These are phyloP conservation scores for Luperina nickerlii DNA, from an alignment of 2,888 invertebrate genomes.

Conservation along the genomic window DNA sequence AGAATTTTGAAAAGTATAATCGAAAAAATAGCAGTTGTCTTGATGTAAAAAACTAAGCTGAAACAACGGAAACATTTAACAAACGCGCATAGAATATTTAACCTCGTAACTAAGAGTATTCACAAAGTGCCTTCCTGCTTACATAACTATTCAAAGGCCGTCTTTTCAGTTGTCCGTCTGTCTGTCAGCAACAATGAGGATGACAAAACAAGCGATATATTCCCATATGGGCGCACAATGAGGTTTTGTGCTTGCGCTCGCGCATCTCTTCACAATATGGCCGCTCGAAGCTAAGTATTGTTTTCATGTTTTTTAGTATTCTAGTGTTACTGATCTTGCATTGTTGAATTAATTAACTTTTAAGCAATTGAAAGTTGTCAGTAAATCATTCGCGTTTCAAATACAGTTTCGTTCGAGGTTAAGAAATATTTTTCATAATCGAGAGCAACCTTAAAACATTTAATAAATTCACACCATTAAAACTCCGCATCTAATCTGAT, in stretches of 20 bases:
- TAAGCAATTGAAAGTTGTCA: conserved; percentile 37
- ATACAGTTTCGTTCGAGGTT: conserved; percentile 4
- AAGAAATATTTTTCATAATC: conserved; percentile 29
- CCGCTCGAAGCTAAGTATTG: conserved; percentile 77
- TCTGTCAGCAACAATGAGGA: conserved; percentile 86
- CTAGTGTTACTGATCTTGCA: conserved; percentile 45
- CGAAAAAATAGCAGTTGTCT: not conserved
- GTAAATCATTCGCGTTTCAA: not conserved
- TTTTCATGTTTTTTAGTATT: conserved; percentile 75
- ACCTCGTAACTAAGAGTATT: conserved; percentile 70
- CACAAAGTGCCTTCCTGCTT: conserved; percentile 74
- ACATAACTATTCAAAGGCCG: conserved; percentile 86
- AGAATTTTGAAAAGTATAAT: not conserved
- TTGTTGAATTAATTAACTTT: conserved; percentile 61
- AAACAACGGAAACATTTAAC: conserved; percentile 58
- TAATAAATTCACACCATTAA: conserved; percentile 50
- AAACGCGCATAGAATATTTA: conserved; percentile 64
- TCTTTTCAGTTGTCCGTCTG: conserved; percentile 89
- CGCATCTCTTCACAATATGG: conserved; percentile 77
- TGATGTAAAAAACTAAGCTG: conserved; percentile 8
- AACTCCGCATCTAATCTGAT: conserved; percentile 42
- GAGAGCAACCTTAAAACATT: conserved; percentile 23
- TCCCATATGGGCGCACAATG: conserved; percentile 88
- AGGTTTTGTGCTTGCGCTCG: conserved; percentile 78
- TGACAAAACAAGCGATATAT: conserved; percentile 89